These are phyloP conservation scores for Caiman crocodilus DNA, from an alignment of 2,797 vertebrate species.

Conservation along the genomic window DNA sequence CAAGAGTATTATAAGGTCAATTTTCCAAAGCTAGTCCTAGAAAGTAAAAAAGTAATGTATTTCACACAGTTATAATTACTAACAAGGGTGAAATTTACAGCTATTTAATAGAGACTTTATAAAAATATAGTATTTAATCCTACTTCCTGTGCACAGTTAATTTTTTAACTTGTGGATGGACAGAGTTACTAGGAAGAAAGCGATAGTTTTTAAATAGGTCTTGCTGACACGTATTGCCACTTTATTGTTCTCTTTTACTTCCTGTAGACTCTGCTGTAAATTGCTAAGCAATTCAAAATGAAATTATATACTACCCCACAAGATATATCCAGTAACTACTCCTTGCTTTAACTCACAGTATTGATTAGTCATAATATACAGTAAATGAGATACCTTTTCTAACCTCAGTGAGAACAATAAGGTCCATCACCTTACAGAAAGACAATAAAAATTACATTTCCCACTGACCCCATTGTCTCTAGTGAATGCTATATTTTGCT, in stretches of 20 bases:
- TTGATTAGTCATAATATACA: not conserved
- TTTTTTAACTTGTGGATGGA: not conserved
- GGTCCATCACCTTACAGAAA: not conserved
- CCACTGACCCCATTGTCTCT: not conserved
- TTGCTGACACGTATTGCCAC: not conserved
- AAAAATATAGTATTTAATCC: not conserved
- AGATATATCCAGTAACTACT: not conserved
- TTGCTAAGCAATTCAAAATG: not conserved
- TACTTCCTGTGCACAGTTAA: not conserved
- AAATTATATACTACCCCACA: not conserved
- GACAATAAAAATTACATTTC: not conserved
- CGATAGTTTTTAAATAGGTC: not conserved
- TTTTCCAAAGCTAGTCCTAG: not conserved
- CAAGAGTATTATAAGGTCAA: not conserved
- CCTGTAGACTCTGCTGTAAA: not conserved
- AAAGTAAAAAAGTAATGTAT: not conserved
- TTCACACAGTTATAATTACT: not conserved
- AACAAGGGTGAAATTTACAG: not conserved
- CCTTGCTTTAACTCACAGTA: not conserved
- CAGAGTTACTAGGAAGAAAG: not conserved
- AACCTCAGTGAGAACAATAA: not conserved
- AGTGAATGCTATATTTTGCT: not conserved
- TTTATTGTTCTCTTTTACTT: not conserved
- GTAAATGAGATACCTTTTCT: not conserved
- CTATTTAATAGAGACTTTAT: not conserved